Base-by-base conservation (phyloP, 1,140 invertebrate genomes). In the Meloidogyne chitwoodi region DNA sequence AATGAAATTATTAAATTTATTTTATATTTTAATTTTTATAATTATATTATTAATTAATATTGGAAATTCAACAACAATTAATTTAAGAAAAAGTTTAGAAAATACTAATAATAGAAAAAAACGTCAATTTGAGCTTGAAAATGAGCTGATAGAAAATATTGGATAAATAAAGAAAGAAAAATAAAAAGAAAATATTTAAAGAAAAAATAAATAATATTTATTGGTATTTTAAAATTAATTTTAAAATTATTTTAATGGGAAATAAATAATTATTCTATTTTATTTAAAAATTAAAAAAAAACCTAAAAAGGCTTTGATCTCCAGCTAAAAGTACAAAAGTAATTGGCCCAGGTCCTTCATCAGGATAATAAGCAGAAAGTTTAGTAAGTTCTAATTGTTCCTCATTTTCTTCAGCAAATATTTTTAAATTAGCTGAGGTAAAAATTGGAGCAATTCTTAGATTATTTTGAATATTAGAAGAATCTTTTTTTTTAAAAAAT, bases 361-460 rank as follows among this genome's bases (percentile, higher is more conserved):
- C 84, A 22, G 84, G 81, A 73, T 83, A 85, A 56, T 75, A 63
- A 29, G 84, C 84, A 68, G 78, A 69, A 3, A 87, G 61, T 24
- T 68, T 81, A 10, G 84, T 77, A 64, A 85, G 68, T 56, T 85
- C 84, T 0, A 87, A 29, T 67, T 87, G 76, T n/a, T 71, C 79
- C 24, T 81, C 77, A 74, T 86, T 87, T 72, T 85, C 83, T 62
- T 86, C 79, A 24, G 87, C 80, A 63, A 79, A 74, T 22, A 85
- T 80, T 56, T 74, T 77, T 19, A 85, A 77, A 16, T 44, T 41
- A 27, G 85, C 67, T 22, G 83, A 74, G 22, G 72, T 64, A 72
- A 85, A 85, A 27, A 85, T 76, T 19, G 83, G 83, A 8, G 83
- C 85, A 29, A 85, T 75, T 63, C 68, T 69, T 31, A 27, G 71